Evolutionary conservation across 1,140 invertebrate species (phyloP).

Genomic region (Scaptomyza montana): DNA sequence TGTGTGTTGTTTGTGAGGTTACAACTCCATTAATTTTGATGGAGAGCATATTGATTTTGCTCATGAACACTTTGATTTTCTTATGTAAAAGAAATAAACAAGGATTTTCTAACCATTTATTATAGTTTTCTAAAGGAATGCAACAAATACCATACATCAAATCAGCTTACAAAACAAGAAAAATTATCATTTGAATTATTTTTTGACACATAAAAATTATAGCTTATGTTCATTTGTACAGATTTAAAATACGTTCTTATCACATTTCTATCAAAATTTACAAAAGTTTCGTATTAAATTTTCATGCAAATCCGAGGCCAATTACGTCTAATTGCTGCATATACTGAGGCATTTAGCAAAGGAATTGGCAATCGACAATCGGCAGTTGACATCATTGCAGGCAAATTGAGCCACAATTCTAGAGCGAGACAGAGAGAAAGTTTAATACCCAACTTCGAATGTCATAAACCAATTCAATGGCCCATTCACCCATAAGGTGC

Average conservation of each 20-base stretch:
- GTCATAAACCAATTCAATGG: constrained; percentile 70
- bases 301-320: neutral
- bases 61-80: constrained; percentile 27
- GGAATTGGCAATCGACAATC: constrained; percentile 17
- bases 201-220: no score
- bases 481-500: constrained; percentile 44
- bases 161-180: no score
- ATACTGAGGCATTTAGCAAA: constrained; percentile 3
- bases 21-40: constrained; percentile 67
- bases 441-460: constrained; percentile 53
- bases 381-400: constrained; percentile 9
- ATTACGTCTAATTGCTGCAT: constrained; percentile 14
- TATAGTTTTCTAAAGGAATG: no score
- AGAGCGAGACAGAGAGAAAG: neutral
- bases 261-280: neutral
- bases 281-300: neutral
- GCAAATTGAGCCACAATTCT: constrained; percentile 50
- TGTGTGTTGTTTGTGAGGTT: constrained; percentile 26
- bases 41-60: constrained; percentile 65
- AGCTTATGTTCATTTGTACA: no score
- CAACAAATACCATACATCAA: no score
- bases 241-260: no score
- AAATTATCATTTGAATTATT: no score
- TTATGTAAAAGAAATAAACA: neutral
- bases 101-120: no score